phyloP scores from a whole-genome alignment of 2,888 invertebrate species.

The Fragum fragum region DNA sequence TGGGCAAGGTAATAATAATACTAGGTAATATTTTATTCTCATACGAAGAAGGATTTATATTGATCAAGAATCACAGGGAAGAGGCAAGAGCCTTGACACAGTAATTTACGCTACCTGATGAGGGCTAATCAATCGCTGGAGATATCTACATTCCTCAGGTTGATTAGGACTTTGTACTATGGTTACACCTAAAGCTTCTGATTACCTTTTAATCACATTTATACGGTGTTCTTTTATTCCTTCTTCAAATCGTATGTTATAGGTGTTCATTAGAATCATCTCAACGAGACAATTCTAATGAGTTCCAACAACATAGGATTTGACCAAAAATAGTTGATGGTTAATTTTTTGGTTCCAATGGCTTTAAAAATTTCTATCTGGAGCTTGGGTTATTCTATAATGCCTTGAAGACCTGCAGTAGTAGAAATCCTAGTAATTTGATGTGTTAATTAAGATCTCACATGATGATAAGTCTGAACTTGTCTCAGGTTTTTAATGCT shows the following conservation, averaged over 20 bases:
- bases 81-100: not conserved
- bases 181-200: not conserved
- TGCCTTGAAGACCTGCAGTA: not conserved
- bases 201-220: too few relatives aligned
- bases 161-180: not conserved
- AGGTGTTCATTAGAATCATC: slow-evolving; percentile 3
- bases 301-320: not conserved
- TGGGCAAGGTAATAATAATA: too few relatives aligned
- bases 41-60: too few relatives aligned
- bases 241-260: not conserved
- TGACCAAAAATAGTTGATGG: not conserved
- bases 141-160: not conserved
- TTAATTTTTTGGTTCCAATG: not conserved
- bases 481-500: not conserved
- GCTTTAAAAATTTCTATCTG: not conserved
- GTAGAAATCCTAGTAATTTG: slow-evolving; percentile 40
- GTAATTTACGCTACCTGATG: slow-evolving; percentile 3
- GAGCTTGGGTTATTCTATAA: slow-evolving; percentile 5
- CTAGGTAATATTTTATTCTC: too few relatives aligned
- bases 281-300: not conserved
- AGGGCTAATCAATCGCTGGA: not conserved
- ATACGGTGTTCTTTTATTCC: not conserved
- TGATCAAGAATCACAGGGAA: not conserved
- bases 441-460: slow-evolving; percentile 49
- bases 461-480: slow-evolving; percentile 10